A percentile compares a stretch with the other conserved stretches of the same genome.
phyloP scores from a whole-genome alignment of 2,888 invertebrate genomes.

The Palloptera scutellata region DNA sequence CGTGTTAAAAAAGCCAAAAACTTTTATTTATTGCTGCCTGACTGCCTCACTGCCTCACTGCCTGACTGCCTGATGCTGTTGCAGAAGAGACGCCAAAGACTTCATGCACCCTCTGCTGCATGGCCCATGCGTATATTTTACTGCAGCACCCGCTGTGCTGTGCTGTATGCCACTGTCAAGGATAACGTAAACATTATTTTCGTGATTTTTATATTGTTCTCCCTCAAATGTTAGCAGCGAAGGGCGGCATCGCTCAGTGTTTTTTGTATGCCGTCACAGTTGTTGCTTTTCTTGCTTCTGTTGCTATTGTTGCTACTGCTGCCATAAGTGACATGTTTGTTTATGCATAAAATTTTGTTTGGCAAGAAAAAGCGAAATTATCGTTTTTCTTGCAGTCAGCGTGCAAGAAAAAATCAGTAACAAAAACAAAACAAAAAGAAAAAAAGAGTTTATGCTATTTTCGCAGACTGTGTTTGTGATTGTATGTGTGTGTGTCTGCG shows the following conservation, averaged over 20 bases:
- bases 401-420: too few relatives aligned
- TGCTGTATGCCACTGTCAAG: too few relatives aligned
- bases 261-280: conserved; percentile 31
- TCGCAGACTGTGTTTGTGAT: neutral
- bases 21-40: conserved; percentile 5
- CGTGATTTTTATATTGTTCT: neutral
- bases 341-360: conserved; percentile 21
- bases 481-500: neutral
- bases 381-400: conserved; percentile 38
- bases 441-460: conserved; percentile 4
- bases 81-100: too few relatives aligned
- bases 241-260: too few relatives aligned
- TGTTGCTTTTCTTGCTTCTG: conserved; percentile 33
- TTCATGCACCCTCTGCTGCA: too few relatives aligned
- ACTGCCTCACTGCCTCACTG: too few relatives aligned
- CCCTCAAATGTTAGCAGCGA: too few relatives aligned
- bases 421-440: neutral
- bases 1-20: neutral
- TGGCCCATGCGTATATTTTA: too few relatives aligned
- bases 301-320: conserved; percentile 19
- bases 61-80: too few relatives aligned
- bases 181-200: conserved; percentile 20
- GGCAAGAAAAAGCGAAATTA: conserved; percentile 32
- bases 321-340: conserved; percentile 20
- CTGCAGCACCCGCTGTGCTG: too few relatives aligned